Conservation (phyloP, 2,888 invertebrate species). For the Diarsia rubi region DNA sequence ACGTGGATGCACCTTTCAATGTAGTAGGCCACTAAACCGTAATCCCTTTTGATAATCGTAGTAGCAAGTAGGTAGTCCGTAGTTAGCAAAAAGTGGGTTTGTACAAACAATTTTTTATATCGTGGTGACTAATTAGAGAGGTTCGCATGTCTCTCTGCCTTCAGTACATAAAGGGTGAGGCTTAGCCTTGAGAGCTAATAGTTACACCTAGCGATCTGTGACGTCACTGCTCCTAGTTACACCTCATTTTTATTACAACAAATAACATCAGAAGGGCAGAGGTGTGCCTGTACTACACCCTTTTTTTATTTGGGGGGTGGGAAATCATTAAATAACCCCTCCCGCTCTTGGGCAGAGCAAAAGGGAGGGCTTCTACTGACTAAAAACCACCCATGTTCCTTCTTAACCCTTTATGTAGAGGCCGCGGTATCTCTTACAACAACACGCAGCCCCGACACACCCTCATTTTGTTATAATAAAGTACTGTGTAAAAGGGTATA, state of each 20-base stretch:
- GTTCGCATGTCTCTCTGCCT: conserved; percentile 65
- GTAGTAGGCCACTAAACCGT: too few species aligned
- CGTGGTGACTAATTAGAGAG: conserved; percentile 73
- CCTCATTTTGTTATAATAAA: background rate
- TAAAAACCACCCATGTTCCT: too few species aligned
- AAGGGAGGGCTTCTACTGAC: too few species aligned
- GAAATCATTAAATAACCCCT: too few species aligned
- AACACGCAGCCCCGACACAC: too few species aligned
- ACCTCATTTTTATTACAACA: conserved; percentile 24
- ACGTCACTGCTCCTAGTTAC: conserved; percentile 21
- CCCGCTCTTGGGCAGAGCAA: too few species aligned
- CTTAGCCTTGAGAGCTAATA: conserved; percentile 62
- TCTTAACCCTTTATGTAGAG: too few species aligned
- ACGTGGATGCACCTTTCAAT: background rate
- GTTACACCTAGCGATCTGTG: conserved; percentile 61
- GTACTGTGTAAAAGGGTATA: background rate
- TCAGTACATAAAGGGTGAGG: conserved; percentile 73
- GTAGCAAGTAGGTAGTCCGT: too few species aligned
- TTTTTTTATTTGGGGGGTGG: background rate
- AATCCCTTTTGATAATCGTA: too few species aligned
- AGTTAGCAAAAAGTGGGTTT: conserved; percentile 34
- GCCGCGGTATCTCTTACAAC: too few species aligned
- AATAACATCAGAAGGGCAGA: background rate
- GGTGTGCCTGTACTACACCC: background rate
- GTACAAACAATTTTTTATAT: conserved; percentile 65